phyloP scores from a whole-genome alignment of 1,140 invertebrate species.

The Pachypsylla venusta region DNA sequence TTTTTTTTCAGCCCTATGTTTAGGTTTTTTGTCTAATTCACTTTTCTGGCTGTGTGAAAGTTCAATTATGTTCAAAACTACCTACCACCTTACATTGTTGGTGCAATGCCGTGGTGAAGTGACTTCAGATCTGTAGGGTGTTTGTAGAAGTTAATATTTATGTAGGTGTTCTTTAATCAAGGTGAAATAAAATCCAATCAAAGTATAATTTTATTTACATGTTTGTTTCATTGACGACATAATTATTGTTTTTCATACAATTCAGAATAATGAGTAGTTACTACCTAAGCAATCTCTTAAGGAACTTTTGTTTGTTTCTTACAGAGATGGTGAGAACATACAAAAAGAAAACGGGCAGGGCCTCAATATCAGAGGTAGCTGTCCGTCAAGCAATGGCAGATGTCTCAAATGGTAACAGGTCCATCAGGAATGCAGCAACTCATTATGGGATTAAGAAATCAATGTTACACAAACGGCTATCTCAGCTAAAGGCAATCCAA shows the following conservation, averaged over 20 bases:
- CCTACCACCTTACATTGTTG: too few species aligned
- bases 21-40: too few species aligned
- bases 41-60: too few species aligned
- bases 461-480: not conserved
- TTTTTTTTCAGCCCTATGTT: too few species aligned
- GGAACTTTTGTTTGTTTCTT: too few species aligned
- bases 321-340: not conserved
- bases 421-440: not conserved
- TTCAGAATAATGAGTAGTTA: too few species aligned
- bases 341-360: not conserved
- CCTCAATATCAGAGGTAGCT: not conserved
- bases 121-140: not conserved
- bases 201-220: not conserved
- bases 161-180: not conserved
- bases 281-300: too few species aligned
- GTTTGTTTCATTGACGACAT: too few species aligned
- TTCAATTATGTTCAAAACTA: not conserved
- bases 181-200: not conserved
- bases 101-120: too few species aligned
- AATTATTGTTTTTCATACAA: too few species aligned
- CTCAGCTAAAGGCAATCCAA: not conserved
- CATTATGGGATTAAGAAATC: not conserved
- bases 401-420: not conserved
- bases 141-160: not conserved
- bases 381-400: not conserved